Evolutionary conservation across 2,113 vertebrate species (phyloP), one percentile per base, ranked within the genome.

Genomic region (Siniperca knerii): DNA sequence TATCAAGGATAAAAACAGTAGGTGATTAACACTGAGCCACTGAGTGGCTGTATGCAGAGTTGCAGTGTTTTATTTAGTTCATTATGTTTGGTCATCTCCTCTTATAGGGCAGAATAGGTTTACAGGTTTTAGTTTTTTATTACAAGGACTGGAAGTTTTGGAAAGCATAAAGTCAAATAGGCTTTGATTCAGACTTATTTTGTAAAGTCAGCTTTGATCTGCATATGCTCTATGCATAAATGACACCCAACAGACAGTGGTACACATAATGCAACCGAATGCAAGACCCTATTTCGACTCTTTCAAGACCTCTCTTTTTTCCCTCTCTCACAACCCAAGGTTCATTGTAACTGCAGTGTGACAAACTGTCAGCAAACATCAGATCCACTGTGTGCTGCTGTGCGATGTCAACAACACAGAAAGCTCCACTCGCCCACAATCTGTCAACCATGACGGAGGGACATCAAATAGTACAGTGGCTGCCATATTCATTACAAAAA

Each of bases 321-420:
- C 23, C 23, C 58, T 71, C 35, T 42, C 46, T 80, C 72, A 69
- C 54, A 35, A 79, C 60, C 46, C 60, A 80, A 69, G 81, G 76
- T 85, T 82, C 79, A 87, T 83, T 81, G 73, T 88, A 77, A 82
- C 73, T 81, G 75, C 75, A 69, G 65, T 71, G 80, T 89, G 89
- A 88, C 86, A 86, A 86, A 80, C 76, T 90, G 89, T 90, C 93
- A 92, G 84, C 78, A 87, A 75, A 90, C 74, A 91, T 90, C 90
- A 90, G 87, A 92, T 90, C 86, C 84, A 88, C 62, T 42, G 81
- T 82, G 87, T 64, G 86, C 82, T 77, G 64, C 78, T 82, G 75
- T 77, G 74, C 33, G 10, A 48, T 87, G 87, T 93, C 92, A 86
- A 90, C 92, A 85, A 90, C 82, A 85, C 77, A 88, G 66, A 88